Percentiles rank a stretch among this genome's conserved stretches.
Evolutionary conservation across 2,888 invertebrate genomes (phyloP).

Genomic region (Nomada hirtipes): DNA sequence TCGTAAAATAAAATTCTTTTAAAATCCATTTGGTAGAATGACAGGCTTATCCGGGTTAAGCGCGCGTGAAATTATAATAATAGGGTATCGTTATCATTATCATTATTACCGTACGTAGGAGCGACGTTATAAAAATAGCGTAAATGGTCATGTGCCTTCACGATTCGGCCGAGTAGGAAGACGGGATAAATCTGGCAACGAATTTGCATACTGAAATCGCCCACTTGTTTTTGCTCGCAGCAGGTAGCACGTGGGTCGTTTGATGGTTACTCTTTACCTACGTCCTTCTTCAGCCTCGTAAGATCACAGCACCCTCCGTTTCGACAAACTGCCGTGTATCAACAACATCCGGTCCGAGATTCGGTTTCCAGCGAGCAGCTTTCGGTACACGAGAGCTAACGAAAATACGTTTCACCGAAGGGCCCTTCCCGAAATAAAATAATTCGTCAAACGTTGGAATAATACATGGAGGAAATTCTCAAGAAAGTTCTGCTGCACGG

Average conservation of each 20-base stretch:
- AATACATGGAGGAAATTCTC: too few relatives aligned
- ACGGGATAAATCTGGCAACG: slow-evolving; percentile 65
- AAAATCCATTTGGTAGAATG: too few relatives aligned
- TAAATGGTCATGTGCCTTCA: slow-evolving; percentile 9
- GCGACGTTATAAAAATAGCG: slow-evolving; percentile 1
- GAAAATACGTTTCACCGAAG: slow-evolving; percentile 23
- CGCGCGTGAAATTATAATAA: neutral
- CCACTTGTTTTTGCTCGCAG: slow-evolving; percentile 75
- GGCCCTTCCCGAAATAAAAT: too few relatives aligned
- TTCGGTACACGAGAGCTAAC: slow-evolving; percentile 15
- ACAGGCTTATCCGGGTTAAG: too few relatives aligned
- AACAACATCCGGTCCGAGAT: slow-evolving; percentile 67
- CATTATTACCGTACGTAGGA: neutral
- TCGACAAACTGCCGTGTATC: slow-evolving; percentile 69
- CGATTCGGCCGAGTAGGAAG: slow-evolving; percentile 24
- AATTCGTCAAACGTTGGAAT: too few relatives aligned
- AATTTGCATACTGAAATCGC: slow-evolving; percentile 75
- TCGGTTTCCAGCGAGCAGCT: slow-evolving; percentile 39
- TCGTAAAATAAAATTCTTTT: too few relatives aligned
- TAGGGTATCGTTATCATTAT: too few relatives aligned
- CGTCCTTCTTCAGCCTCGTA: slow-evolving; percentile 57
- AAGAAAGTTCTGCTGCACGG: too few relatives aligned
- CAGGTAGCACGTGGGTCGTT: slow-evolving; percentile 74
- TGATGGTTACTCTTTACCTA: slow-evolving; percentile 72
- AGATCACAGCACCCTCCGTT: slow-evolving; percentile 59